Base-by-base conservation (phyloP, 2,888 invertebrate species). In the Leucozona laternaria region DNA sequence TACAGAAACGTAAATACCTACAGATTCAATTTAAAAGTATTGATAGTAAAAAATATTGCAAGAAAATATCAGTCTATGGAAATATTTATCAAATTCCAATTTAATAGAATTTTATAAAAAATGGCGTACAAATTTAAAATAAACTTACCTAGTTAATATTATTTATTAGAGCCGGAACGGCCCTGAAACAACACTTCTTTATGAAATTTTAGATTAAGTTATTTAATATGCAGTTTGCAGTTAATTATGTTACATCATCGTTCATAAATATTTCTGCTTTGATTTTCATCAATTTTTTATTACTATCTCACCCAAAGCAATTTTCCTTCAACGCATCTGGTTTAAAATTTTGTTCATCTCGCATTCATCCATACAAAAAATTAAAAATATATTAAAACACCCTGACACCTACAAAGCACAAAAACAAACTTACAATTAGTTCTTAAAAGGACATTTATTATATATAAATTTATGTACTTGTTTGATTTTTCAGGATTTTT, bases 391-490 rank as follows among this genome's bases (percentile, higher is more conserved):
- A 31, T 31, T 1, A 2, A 11, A 22, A 75, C 73, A 79, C 68
- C 64, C 22, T 15, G 48, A 62, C 80, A 73, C 77, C 72, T 40
- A 76, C 75, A 84, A 40, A 66, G 76, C 71, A 79, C 80, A 17
- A 22, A 37, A 31, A 40, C 31, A 15, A 50, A 31, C 37, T 48
- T 3, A n/a, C n/a, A n/a, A n/a, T 11, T 25, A 34, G 11, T 71
- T 34, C 20, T 20, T 45, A 28, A 55, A 79, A 48, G 79, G 37
- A 66, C 34, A 58, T 28, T 28, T 31, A 31, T 28, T 28, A 28
- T 28, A 4, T 28, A 28, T 31, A 31, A 7, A 31, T 7, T 37
- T 20, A 73, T 64, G 11, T 17, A 64, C 22, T 45, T 25, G 13
- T 68, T 43, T 71, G 43, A 78, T 55, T 79, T 79, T 79, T 22